Conservation (phyloP, 2,888 invertebrate species). For the Parapristionchus giblindavisi region DNA sequence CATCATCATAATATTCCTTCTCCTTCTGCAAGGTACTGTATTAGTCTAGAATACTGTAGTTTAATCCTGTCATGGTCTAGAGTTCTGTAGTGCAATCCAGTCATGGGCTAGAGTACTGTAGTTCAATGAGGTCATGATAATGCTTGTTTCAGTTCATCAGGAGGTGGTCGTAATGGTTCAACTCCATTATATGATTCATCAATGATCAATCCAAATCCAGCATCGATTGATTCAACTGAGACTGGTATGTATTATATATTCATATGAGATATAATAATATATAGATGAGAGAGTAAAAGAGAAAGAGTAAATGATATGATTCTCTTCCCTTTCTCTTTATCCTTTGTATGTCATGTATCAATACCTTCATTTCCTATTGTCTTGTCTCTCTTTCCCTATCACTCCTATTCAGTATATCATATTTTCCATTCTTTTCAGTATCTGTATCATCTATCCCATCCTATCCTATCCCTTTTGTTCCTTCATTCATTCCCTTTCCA, state of each 20-base stretch:
- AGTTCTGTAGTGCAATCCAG: background rate
- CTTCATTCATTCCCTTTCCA: background rate
- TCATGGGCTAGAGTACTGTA: background rate
- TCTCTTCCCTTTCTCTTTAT: too few species aligned
- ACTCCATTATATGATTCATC: slow-evolving; percentile 32
- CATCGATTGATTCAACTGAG: slow-evolving; percentile 25
- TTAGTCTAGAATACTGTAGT: background rate
- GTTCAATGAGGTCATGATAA: background rate
- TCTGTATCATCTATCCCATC: background rate
- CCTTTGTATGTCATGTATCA: too few species aligned
- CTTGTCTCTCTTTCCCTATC: too few species aligned
- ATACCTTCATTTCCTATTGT: too few species aligned
- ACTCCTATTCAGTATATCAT: too few species aligned
- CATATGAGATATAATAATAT: too few species aligned
- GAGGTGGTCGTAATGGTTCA: slow-evolving; percentile 26
- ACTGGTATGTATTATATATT: slow-evolving; percentile 22
- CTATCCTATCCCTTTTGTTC: background rate
- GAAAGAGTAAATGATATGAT: too few species aligned
- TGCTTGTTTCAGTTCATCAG: slow-evolving; percentile 20
- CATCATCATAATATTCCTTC: background rate
- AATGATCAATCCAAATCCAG: slow-evolving; percentile 29
- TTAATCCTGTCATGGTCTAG: background rate
- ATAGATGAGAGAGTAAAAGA: slow-evolving; percentile 15
- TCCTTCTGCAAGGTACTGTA: slow-evolving; percentile 3
- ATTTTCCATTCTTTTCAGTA: too few species aligned